Base-by-base conservation (phyloP, 2,888 invertebrate genomes). In the Caenorhabditis uteleia region DNA sequence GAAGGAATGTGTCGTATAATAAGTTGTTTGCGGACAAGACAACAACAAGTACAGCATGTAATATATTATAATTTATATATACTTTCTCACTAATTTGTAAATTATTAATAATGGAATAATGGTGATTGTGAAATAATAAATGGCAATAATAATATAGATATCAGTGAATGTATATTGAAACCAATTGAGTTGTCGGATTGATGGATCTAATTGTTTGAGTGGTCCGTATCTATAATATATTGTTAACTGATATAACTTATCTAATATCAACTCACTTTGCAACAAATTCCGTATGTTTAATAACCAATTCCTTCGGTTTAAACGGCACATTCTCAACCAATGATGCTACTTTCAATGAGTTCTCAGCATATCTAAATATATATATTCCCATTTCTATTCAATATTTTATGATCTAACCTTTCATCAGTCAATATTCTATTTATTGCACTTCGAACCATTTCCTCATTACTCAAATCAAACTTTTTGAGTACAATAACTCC, bases 21-120 rank as follows among this genome's bases (percentile, higher is more conserved):
- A 61, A 61, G 14, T 38, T 72, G 42, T 72, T 72, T 33, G 68
- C 68, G 0, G 68, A 68, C 27, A 66, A 66, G 31, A 44, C 58
- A 16, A 55, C 48, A 25, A 57, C 57, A 10, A 68, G 66, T 56
- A 48, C 65, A 21, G 50, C 66, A 34, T 71, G 71, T 60, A 44
- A 31, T 48, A 70, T 70, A 55, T 46, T 70, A 59, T 70, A 48
- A 68, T 20, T 26, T 43, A 12, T 38, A n/a, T 23, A 47, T 18
- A 21, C 27, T 34, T 43, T 29, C 25, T 26, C 3, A 21, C 8
- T n/a, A n/a, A n/a, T n/a, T n/a, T n/a, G n/a, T n/a, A n/a, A n/a
- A n/a, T n/a, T n/a, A n/a, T n/a, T n/a, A n/a, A n/a, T n/a, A n/a
- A n/a, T n/a, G n/a, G n/a, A n/a, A n/a, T n/a, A n/a, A n/a, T n/a